Percentiles rank a stretch among this genome's conserved stretches.
Conservation (phyloP, 2,888 invertebrate species). For the Stomorhina lunata region DNA sequence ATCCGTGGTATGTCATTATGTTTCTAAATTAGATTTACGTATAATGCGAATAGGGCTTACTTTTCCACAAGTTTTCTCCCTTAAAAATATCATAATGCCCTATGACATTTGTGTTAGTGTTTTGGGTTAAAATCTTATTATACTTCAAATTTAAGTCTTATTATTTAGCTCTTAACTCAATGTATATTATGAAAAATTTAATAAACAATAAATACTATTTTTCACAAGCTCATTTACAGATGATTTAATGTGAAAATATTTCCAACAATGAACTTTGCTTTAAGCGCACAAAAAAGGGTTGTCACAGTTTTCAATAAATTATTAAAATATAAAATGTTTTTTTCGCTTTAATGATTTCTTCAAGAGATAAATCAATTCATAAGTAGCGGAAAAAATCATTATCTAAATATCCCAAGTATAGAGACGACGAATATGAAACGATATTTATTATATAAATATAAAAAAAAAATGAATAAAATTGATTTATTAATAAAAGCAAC, state of each 20-base stretch:
- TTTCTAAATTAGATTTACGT: no score
- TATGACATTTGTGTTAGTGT: no score
- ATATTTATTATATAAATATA: no score
- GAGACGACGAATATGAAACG: no score
- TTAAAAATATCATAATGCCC: no score
- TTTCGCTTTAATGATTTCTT: neutral
- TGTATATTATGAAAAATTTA: neutral
- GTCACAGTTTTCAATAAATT: constrained; percentile 22
- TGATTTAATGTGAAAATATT: constrained; percentile 20
- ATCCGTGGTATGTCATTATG: no score
- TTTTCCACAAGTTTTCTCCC: no score
- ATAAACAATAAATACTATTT: neutral
- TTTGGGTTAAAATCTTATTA: no score
- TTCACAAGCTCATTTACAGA: neutral
- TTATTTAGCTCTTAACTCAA: no score
- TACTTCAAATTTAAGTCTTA: no score
- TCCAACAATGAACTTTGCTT: neutral
- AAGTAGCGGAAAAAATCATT: neutral
- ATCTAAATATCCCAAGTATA: no score
- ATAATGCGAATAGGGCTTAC: no score
- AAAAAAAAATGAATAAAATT: constrained; percentile 41
- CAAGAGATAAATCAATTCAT: constrained; percentile 22
- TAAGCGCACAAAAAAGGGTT: constrained; percentile 4
- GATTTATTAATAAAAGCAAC: constrained; percentile 51
- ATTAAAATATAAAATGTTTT: neutral